Conservation (phyloP, 2,113 vertebrate genomes). For the Petaurus breviceps region DNA sequence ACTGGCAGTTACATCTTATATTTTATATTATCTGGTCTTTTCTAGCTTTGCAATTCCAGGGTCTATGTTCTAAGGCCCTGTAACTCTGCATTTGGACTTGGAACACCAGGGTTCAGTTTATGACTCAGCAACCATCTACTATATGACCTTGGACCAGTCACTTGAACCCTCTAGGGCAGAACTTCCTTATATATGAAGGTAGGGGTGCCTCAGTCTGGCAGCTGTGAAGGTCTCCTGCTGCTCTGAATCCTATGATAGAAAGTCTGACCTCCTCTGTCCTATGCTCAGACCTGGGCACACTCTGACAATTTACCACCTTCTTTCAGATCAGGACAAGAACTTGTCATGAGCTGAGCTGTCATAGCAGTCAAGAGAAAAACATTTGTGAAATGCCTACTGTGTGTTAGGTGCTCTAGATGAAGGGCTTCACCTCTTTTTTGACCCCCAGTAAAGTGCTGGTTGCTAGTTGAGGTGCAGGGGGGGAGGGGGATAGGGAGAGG, state of each 20-base stretch:
- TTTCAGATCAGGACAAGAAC: not conserved
- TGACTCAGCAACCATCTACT: not conserved
- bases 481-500: not conserved
- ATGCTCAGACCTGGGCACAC: no score
- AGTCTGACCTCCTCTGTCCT: no score
- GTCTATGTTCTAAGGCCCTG: no score
- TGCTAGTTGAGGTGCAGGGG: no score
- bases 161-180: not conserved
- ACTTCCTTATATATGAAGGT: not conserved
- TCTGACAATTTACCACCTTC: not conserved
- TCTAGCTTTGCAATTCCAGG: no score
- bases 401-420: not conserved
- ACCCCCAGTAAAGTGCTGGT: not conserved
- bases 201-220: rapidly evolving
- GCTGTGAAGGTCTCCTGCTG: not conserved
- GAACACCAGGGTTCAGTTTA: no score
- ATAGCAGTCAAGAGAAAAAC: not conserved
- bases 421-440: not conserved
- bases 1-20: no score
- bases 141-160: no score
- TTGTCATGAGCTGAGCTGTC: not conserved
- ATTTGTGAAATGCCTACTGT: not conserved
- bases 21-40: not conserved
- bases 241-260: no score
- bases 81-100: no score